These are phyloP conservation scores for Adelosebastes latens DNA, from an alignment of 2,797 vertebrate species.

Conservation along the genomic window DNA sequence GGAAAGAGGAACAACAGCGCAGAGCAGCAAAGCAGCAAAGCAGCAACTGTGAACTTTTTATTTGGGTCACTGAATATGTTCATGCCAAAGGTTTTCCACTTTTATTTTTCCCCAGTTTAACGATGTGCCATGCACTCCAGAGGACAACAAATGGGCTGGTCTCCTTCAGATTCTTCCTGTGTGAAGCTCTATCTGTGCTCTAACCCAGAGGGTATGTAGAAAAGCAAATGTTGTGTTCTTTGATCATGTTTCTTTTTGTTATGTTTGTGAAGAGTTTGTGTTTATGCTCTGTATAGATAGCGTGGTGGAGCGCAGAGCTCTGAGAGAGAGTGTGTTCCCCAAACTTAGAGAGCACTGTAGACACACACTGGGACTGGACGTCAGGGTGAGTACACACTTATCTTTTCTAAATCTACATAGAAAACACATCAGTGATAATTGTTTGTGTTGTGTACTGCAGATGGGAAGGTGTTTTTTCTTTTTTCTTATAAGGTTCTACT, in stretches of 20 bases:
- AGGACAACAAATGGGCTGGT: conserved; percentile 29
- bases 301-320: conserved; percentile 75
- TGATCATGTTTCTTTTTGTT: neutral
- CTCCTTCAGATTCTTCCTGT: conserved; percentile 41
- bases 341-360: conserved; percentile 80
- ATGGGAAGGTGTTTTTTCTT: neutral
- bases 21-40: conserved; percentile 11
- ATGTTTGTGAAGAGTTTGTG: conserved; percentile 6
- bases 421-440: neutral
- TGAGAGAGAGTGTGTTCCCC: conserved; percentile 80
- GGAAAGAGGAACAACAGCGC: neutral
- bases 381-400: conserved; percentile 75
- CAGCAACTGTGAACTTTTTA: neutral
- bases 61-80: neutral
- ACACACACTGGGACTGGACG: conserved; percentile 75
- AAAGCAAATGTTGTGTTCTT: neutral
- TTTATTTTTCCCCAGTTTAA: neutral
- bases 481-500: neutral
- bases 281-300: conserved; percentile 70
- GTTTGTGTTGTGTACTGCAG: neutral
- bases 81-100: neutral
- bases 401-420: neutral
- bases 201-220: conserved; percentile 80
- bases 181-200: conserved; percentile 84
- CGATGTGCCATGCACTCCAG: neutral